Conservation (phyloP, 2,888 invertebrate genomes). For the Lasioglossum leucozonium region DNA sequence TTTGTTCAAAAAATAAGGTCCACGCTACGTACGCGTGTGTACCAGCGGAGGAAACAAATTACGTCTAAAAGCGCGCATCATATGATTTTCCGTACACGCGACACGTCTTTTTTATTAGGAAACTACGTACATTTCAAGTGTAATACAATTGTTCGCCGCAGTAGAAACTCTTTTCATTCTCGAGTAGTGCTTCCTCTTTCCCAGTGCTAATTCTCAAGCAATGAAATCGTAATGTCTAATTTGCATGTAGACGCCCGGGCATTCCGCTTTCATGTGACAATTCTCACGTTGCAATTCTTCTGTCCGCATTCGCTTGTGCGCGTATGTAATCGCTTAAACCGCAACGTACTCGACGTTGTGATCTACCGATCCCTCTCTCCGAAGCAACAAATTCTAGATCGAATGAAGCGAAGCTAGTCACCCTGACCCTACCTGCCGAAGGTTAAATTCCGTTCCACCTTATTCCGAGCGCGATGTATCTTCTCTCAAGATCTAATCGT, state of each 20-base stretch:
- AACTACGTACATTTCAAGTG: background rate
- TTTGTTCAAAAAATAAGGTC: too few species aligned
- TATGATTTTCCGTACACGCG: background rate
- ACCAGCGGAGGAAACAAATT: background rate
- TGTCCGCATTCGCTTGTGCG: background rate
- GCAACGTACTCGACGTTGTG: background rate
- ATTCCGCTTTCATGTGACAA: background rate
- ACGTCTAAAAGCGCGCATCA: background rate
- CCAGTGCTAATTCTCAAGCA: conserved; percentile 20
- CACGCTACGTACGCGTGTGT: too few species aligned
- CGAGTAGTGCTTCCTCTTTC: background rate
- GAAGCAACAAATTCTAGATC: background rate
- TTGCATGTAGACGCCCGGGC: background rate
- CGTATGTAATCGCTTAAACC: background rate
- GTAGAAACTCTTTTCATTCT: background rate
- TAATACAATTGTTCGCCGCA: background rate
- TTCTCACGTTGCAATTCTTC: background rate
- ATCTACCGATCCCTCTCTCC: background rate
- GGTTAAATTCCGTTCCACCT: conserved; percentile 26
- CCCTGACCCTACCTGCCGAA: background rate
- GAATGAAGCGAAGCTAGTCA: background rate
- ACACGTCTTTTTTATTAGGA: background rate
- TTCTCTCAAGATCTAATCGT: conserved; percentile 4
- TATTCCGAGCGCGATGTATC: conserved; percentile 9
- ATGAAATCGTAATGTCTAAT: conserved; percentile 7